Evolutionary conservation across 2,888 invertebrate genomes (phyloP), one percentile per base, ranked within the genome.

Genomic region (Parnassius mnemosyne): DNA sequence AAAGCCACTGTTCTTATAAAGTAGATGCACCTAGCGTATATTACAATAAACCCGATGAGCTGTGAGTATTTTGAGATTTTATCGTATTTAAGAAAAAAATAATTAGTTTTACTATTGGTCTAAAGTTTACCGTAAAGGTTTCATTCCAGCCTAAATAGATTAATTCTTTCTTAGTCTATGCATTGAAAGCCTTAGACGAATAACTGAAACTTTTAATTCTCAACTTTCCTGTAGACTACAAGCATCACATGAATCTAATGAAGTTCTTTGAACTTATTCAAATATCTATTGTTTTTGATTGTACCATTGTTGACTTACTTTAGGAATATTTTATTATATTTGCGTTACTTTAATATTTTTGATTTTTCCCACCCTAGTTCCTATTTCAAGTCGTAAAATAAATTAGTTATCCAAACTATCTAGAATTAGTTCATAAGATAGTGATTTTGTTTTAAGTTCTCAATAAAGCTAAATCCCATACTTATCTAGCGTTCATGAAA

Each of bases 61-160:
- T 91, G 91, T 91, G 91, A 91, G 85, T 85, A 89, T 89, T 91
- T 89, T 89, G 91, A 91, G 90, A 90, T 91, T 90, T 91, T 90
- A 91, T 89, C 90, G 89, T 90, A 87, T 83, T 83, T 85, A 89
- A 89, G 89, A 82, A 75, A 79, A 78, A 62, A 79, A 76, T 81
- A 79, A 78, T 87, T 86, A 85, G 81, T 85, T 86, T 81, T 77
- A 80, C 77, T 79, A 77, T 82, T 78, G 77, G 83, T 85, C 81
- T 80, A 81, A 79, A 72, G 73, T 79, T 81, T 77, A 79, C 79
- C 76, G 69, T 73, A 80, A 81, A 83, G 77, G 81, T 87, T 87
- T 81, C 79, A 83, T 83, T 89, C 79, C 84, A 86, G 90, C 89
- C 87, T 89, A 90, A 87, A 82, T 87, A 87, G 83, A 79, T 83